A percentile compares a stretch with the other conserved stretches of the same genome.
Evolutionary conservation across 2,113 vertebrate genomes (phyloP).

Genomic region (Oceanodroma tethys): DNA sequence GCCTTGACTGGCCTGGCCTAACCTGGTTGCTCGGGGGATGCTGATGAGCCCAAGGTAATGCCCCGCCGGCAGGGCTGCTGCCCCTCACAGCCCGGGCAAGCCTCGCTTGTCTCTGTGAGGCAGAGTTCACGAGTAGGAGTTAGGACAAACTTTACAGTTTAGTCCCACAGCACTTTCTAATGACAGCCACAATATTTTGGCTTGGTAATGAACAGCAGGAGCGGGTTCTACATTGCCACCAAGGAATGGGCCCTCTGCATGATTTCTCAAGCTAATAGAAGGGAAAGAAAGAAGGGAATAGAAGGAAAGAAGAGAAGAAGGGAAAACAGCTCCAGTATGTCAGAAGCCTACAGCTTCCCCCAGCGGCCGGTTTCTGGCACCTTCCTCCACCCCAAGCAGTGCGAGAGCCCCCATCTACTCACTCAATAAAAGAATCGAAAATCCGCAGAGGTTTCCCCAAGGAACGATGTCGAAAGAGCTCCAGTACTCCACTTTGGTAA

Average conservation of each 20-base stretch:
- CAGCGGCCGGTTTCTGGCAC: background rate
- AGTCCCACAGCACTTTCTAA: background rate
- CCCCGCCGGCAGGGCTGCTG: background rate
- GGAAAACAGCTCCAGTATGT: background rate
- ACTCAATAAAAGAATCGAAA: constrained; percentile 90
- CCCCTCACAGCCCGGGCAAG: rapidly evolving
- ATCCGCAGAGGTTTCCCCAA: constrained; percentile 91
- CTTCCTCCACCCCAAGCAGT: background rate
- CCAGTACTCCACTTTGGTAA: constrained; percentile 92
- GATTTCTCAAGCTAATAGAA: background rate
- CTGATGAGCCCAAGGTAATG: background rate
- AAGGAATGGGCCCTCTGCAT: background rate
- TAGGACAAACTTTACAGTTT: background rate
- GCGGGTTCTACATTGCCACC: rapidly evolving
- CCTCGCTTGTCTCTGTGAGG: background rate
- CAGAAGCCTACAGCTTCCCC: background rate
- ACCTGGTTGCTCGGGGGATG: background rate
- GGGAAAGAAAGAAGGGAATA: too few relatives aligned
- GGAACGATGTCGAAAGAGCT: constrained; percentile 82
- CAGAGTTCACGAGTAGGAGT: background rate
- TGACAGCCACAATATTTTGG: background rate
- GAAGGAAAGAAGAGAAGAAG: too few relatives aligned
- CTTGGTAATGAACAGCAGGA: background rate
- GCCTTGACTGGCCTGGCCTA: background rate
- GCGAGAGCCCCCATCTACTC: constrained; percentile 5